phyloP scores from a whole-genome alignment of 1,140 invertebrate species.

The Eriosoma lanigerum region DNA sequence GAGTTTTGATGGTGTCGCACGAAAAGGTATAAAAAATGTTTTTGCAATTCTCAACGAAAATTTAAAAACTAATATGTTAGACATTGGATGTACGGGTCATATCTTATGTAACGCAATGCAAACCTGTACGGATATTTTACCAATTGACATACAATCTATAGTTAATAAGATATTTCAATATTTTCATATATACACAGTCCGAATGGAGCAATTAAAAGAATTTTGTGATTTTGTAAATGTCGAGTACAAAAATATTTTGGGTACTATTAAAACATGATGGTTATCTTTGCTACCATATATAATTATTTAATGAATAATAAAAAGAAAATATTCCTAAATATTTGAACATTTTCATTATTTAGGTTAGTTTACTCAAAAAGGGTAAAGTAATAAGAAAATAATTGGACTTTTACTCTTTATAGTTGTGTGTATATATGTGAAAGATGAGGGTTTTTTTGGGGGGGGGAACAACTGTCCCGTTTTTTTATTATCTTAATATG shows the following conservation, averaged over 20 bases:
- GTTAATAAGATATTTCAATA: constrained; percentile 8
- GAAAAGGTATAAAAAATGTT: constrained; percentile 15
- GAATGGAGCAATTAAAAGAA: neutral
- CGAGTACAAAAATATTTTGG: neutral
- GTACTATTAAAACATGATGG: neutral
- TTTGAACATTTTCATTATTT: too few relatives aligned
- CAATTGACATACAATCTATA: neutral
- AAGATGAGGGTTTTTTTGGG: too few relatives aligned
- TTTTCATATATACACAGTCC: neutral
- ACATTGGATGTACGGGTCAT: neutral
- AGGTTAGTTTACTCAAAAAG: too few relatives aligned
- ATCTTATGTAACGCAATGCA: neutral
- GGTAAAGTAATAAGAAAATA: too few relatives aligned
- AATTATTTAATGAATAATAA: too few relatives aligned
- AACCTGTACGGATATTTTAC: constrained; percentile 3
- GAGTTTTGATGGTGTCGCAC: constrained; percentile 6
- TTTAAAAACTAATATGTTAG: constrained; percentile 17
- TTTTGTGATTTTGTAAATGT: neutral
- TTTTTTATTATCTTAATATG: too few relatives aligned
- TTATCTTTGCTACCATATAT: too few relatives aligned
- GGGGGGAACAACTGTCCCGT: too few relatives aligned
- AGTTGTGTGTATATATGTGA: too few relatives aligned
- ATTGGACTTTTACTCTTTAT: too few relatives aligned
- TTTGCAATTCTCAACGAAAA: constrained; percentile 6
- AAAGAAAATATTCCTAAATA: too few relatives aligned